Percentiles rank a stretch among this genome's conserved stretches.
phyloP scores from a whole-genome alignment of 1,140 invertebrate genomes.

The Drosophila jambulina region DNA sequence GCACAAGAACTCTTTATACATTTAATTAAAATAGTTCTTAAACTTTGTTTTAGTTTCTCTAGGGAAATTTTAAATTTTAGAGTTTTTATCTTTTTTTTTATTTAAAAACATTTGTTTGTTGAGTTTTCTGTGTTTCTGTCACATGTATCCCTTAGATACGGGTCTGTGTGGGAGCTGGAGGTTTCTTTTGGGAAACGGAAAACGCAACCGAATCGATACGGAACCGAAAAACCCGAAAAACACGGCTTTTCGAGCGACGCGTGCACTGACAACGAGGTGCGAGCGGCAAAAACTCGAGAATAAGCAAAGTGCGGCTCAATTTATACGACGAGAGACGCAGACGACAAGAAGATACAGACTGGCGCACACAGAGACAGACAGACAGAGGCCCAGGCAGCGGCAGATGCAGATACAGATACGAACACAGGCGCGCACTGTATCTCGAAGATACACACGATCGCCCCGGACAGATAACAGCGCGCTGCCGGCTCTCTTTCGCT shows the following conservation, averaged over 20 bases:
- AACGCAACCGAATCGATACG: constrained; percentile 32
- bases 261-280: constrained; percentile 77
- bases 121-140: background rate
- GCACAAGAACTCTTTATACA: background rate
- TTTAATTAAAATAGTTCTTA: background rate
- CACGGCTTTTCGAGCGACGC: constrained; percentile 46
- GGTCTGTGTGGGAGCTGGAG: constrained; percentile 8
- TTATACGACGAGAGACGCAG: constrained; percentile 73
- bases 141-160: constrained; percentile 10
- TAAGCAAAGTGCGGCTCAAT: constrained; percentile 82
- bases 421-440: constrained; percentile 45
- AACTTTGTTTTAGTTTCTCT: background rate
- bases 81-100: background rate
- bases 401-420: constrained; percentile 26
- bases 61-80: background rate
- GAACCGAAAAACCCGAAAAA: constrained; percentile 28
- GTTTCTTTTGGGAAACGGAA: constrained; percentile 29
- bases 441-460: constrained; percentile 73
- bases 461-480: constrained; percentile 59
- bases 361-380: constrained; percentile 15
- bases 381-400: constrained; percentile 12
- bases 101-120: background rate
- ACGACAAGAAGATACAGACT: constrained; percentile 75
- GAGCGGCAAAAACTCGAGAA: constrained; percentile 82
- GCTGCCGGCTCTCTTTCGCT: constrained; percentile 8